These are phyloP conservation scores for Heliornis fulica DNA, from an alignment of 2,113 vertebrate genomes.

Conservation along the genomic window DNA sequence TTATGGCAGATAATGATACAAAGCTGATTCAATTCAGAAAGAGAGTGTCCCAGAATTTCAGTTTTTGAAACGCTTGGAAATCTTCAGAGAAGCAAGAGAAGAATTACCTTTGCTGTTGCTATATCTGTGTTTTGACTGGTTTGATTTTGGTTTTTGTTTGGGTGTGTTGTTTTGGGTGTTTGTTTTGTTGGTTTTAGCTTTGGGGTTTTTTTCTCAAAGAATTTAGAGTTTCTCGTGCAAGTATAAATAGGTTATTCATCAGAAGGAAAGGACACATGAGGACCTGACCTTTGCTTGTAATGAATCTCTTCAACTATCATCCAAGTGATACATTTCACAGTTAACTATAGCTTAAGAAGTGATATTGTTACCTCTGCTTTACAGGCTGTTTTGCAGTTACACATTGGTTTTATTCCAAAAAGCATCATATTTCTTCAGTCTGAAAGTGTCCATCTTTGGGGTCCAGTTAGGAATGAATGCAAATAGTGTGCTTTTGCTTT, in stretches of 20 bases:
- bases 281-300: slow-evolving; percentile 9
- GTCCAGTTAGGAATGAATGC: neutral
- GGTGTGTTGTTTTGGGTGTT: too few species aligned
- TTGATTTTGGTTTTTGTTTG: neutral
- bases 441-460: neutral
- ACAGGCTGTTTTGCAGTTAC: neutral
- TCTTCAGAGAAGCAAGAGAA: neutral
- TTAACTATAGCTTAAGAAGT: neutral
- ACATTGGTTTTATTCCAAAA: neutral
- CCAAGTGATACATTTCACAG: neutral
- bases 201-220: neutral
- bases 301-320: neutral
- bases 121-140: neutral
- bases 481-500: neutral
- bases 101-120: neutral
- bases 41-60: neutral
- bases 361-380: neutral
- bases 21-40: neutral
- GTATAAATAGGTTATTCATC: neutral
- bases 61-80: neutral
- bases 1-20: neutral
- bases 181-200: neutral
- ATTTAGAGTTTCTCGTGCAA: neutral
- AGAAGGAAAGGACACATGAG: neutral
- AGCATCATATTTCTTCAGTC: neutral